Conservation (phyloP, 2,888 invertebrate species). For the Drosophila paucipuncta region DNA sequence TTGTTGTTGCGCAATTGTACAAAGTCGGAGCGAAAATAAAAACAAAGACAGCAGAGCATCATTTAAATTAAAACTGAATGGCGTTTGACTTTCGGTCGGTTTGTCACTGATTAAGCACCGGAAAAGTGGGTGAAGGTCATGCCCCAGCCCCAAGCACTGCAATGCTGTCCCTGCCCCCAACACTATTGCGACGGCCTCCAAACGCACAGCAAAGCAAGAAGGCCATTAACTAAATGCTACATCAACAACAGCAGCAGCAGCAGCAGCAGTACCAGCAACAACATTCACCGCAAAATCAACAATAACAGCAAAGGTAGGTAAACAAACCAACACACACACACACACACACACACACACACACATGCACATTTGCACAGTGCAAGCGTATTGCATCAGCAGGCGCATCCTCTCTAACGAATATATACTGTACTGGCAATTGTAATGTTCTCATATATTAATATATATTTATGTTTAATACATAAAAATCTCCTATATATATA, state of each 20-base stretch:
- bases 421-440: neutral
- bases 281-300: conserved; percentile 41
- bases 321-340: conserved; percentile 39
- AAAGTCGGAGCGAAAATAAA: neutral
- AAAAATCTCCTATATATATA: neutral
- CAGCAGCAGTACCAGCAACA: conserved; percentile 9
- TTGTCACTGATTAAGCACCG: conserved; percentile 58
- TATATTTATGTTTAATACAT: neutral
- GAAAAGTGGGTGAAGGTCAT: conserved; percentile 82
- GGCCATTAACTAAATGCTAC: conserved; percentile 66
- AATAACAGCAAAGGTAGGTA: conserved; percentile 52
- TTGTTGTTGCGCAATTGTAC: conserved; percentile 8
- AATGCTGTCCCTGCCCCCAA: conserved; percentile 17
- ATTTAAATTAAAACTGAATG: conserved; percentile 29
- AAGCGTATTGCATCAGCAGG: conserved; percentile 25
- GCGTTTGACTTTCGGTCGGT: conserved; percentile 61
- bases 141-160: conserved; percentile 22
- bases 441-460: neutral
- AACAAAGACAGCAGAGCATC: neutral
- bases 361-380: conserved; percentile 13
- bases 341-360: conserved; percentile 9
- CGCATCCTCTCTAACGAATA: conserved; percentile 11
- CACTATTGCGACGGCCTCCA: conserved; percentile 29
- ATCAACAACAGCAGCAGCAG: conserved; percentile 21
- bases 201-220: conserved; percentile 28